These are phyloP conservation scores for Eucera pruinosa DNA, from an alignment of 2,888 invertebrate genomes.

Conservation along the genomic window DNA sequence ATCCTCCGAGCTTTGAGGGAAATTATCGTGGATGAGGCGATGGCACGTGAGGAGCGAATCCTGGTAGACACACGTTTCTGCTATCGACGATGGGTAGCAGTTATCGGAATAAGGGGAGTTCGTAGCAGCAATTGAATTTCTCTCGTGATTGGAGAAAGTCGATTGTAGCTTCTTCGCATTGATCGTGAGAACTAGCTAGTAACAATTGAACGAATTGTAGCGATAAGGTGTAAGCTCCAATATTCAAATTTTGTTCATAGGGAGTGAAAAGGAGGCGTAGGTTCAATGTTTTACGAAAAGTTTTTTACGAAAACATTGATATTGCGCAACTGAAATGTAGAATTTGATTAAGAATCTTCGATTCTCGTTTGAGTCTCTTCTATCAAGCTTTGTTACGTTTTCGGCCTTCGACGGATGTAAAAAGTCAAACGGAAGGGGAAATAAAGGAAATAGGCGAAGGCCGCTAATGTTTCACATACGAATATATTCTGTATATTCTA, in stretches of 20 bases:
- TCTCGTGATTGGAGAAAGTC: not conserved
- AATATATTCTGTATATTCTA: not conserved
- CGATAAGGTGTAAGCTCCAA: no score
- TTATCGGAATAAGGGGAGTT: not conserved
- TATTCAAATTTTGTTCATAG: no score
- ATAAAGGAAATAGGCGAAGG: slow-evolving; percentile 1
- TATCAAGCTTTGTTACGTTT: no score
- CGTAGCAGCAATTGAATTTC: not conserved
- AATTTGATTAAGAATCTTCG: no score
- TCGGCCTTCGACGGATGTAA: not conserved
- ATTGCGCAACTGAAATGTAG: no score
- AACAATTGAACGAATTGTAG: no score
- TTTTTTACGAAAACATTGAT: no score
- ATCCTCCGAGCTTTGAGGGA: slow-evolving; percentile 2
- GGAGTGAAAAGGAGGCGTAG: no score
- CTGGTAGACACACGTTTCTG: not conserved
- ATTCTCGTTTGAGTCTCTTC: not conserved
- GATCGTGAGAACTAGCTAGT: not conserved
- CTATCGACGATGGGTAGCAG: not conserved
- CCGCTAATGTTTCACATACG: not conserved
- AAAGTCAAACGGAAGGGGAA: not conserved
- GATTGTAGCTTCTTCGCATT: not conserved
- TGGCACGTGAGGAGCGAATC: not conserved
- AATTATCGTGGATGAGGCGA: slow-evolving; percentile 11
- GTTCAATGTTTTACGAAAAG: no score